Base-by-base conservation (phyloP, 2,888 invertebrate species). In the Blomia tropicalis region DNA sequence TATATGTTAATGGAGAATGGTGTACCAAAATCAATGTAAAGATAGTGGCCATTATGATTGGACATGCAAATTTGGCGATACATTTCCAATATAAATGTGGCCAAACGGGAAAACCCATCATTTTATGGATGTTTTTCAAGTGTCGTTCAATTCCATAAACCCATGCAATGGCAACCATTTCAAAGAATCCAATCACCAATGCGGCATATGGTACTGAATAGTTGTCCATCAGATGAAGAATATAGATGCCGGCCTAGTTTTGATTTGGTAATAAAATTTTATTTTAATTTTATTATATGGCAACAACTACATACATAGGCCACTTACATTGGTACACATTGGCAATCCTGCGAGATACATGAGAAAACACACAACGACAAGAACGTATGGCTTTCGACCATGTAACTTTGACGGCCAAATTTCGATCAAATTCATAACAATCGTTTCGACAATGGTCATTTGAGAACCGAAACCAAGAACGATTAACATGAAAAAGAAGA, bases 401-500 rank as follows among this genome's bases (percentile, higher is more conserved):
- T 75, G 68, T 2, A 75, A 67, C 43, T 71, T 66, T 41, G 74
- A 71, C 0, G 77, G 77, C 69, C 75, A 78, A 62, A 72, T 71
- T 67, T 78, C 78, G 59, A 77, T 71, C 43, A 78, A 70, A 1
- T 77, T 76, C 1, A 77, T 77, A 22, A 77, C 77, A 1, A 78
- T 75, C 7, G 77, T 77, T 62, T 77, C 77, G 53, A 78, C 73
- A 27, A 76, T 71, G 59, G 76, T 75, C 67, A 77, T 73, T 75
- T 75, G 70, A 29, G 68, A 68, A 43, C 84, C 84, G 63, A 84
- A 75, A 47, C 84, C 84, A 58, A 84, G 76, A 0, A 83, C 84
- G 60, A 84, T 75, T 32, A 84, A 75, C 84, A 84, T 85, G 60
- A 84, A 79, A 73, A 87, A 87, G 75, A 86, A 87, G 2, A 87